These are phyloP conservation scores for Lontra canadensis DNA, from an alignment of 2,113 vertebrate species.

Conservation along the genomic window DNA sequence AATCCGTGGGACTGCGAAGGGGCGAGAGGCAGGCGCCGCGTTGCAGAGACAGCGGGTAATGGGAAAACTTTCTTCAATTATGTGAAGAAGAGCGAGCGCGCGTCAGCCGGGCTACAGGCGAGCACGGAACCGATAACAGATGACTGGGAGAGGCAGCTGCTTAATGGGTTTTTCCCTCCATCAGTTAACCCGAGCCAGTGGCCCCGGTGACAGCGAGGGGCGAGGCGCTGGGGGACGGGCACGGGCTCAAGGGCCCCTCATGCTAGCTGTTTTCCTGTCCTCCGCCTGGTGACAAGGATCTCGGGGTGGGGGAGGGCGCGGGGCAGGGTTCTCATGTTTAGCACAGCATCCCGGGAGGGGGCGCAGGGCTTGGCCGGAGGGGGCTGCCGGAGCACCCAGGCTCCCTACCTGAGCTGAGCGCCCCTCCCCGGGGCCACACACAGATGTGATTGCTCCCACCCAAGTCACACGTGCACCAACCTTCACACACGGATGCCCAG, in stretches of 20 bases:
- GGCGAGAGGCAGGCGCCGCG: neutral
- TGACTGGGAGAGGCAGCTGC: neutral
- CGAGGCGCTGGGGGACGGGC: neutral
- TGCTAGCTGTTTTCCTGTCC: neutral
- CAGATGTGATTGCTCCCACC: neutral
- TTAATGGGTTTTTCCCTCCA: constrained; percentile 60
- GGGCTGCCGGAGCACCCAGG: accelerated
- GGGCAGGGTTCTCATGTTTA: neutral
- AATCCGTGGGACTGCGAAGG: neutral
- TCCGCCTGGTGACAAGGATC: neutral
- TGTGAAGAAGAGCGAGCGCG: neutral
- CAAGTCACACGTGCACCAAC: neutral
- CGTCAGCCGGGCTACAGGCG: neutral
- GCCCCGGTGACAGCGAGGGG: constrained; percentile 24
- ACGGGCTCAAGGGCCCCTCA: neutral
- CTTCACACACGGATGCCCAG: neutral
- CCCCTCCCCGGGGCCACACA: neutral
- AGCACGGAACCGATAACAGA: neutral
- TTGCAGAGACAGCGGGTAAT: neutral
- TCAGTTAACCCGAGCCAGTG: constrained; percentile 27
- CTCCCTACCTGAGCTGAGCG: neutral
- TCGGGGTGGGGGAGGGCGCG: neutral
- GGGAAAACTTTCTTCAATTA: constrained; percentile 67
- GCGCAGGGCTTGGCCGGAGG: neutral
- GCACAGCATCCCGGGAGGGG: neutral